A percentile compares a stretch with the other conserved stretches of the same genome.
phyloP scores from a whole-genome alignment of 2,888 invertebrate species.

The Drosophila antonietae region DNA sequence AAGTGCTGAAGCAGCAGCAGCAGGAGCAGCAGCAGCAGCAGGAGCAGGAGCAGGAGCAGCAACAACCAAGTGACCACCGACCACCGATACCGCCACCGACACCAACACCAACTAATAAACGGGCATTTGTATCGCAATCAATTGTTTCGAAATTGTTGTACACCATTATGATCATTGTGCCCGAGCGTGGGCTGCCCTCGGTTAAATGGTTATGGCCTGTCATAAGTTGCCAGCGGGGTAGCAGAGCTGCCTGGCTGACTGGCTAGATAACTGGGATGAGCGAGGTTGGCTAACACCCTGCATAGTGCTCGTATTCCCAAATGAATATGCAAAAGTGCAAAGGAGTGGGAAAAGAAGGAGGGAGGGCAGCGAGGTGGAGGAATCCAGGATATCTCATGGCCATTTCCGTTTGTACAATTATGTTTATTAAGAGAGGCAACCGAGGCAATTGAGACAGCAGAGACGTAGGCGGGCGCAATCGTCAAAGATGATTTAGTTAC shows the following conservation, averaged over 20 bases:
- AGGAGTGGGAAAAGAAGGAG: constrained; percentile 11
- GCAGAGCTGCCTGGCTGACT: neutral
- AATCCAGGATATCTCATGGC: constrained; percentile 73
- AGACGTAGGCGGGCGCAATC: constrained; percentile 55
- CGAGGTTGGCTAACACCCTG: constrained; percentile 19
- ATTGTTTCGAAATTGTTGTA: constrained; percentile 79
- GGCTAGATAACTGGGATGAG: constrained; percentile 21
- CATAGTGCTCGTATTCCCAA: constrained; percentile 74
- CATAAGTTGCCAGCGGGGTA: constrained; percentile 70
- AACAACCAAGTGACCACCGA: constrained; percentile 44
- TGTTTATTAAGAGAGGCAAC: constrained; percentile 75
- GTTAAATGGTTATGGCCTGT: constrained; percentile 81
- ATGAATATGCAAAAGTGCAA: constrained; percentile 82
- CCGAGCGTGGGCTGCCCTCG: constrained; percentile 32
- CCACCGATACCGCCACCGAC: constrained; percentile 26
- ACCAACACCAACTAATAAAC: constrained; percentile 70
- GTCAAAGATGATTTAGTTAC: constrained; percentile 83
- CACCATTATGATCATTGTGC: constrained; percentile 76
- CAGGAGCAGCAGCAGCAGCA: neutral
- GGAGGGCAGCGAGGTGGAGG: neutral
- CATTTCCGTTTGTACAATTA: constrained; percentile 82
- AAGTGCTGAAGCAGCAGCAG: constrained; percentile 47
- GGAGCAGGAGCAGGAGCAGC: constrained; percentile 18
- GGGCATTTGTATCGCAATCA: constrained; percentile 80
- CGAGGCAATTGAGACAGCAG: constrained; percentile 1